phyloP scores from a whole-genome alignment of 2,113 vertebrate species.

The Etheostoma cragini region DNA sequence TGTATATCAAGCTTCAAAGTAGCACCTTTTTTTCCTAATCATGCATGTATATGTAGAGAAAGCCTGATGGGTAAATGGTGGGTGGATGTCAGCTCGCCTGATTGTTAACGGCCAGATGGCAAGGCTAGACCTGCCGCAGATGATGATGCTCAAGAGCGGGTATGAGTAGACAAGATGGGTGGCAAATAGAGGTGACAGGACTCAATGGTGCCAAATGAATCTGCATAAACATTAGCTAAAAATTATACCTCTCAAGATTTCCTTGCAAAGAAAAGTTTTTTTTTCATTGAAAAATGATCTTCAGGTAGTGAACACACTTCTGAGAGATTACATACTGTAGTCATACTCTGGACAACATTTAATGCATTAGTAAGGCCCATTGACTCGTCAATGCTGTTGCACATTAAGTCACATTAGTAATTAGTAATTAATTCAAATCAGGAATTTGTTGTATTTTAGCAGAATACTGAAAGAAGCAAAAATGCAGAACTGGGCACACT shows the following conservation, averaged over 20 bases:
- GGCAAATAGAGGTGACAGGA: constrained; percentile 55
- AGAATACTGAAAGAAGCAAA: too few species aligned
- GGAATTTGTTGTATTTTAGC: too few species aligned
- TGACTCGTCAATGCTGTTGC: not conserved
- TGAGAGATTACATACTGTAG: constrained; percentile 3
- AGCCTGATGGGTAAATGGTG: constrained; percentile 50
- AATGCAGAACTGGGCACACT: too few species aligned
- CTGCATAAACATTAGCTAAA: constrained; percentile 56
- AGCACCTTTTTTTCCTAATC: constrained; percentile 15
- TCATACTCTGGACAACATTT: constrained; percentile 38
- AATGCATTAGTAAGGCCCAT: constrained; percentile 30
- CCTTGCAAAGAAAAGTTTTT: not conserved
- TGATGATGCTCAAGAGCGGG: constrained; percentile 38
- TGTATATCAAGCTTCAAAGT: constrained; percentile 37
- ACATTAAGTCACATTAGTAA: constrained; percentile 19
- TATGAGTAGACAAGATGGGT: constrained; percentile 18
- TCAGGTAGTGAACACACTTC: constrained; percentile 3
- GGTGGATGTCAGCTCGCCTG: constrained; percentile 56
- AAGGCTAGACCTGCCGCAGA: constrained; percentile 32
- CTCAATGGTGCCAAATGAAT: constrained; percentile 36
- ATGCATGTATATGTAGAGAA: not conserved
- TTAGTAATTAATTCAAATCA: not conserved
- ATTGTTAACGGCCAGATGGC: constrained; percentile 55
- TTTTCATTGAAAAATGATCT: constrained; percentile 6
- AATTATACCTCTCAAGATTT: constrained; percentile 44